phyloP scores from a whole-genome alignment of 1,140 invertebrate species.

The Drosophila orosa region DNA sequence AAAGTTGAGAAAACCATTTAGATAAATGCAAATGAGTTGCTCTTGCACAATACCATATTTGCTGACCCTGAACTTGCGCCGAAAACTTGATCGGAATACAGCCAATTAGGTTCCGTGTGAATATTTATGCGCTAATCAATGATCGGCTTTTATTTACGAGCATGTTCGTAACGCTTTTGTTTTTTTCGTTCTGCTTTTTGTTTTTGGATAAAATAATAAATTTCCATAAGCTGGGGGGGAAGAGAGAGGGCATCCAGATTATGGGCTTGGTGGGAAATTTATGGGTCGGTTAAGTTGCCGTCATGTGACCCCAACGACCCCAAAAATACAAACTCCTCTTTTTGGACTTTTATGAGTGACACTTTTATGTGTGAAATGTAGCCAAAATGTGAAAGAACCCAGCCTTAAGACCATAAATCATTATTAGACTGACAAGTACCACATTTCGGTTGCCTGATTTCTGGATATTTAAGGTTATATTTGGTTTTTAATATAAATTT shows the following conservation, averaged over 20 bases:
- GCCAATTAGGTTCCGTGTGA: conserved; percentile 55
- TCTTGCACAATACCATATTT: conserved; percentile 14
- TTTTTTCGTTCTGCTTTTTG: conserved; percentile 23
- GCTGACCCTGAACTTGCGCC: conserved; percentile 67
- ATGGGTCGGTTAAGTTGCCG: conserved; percentile 15
- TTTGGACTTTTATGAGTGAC: conserved; percentile 38
- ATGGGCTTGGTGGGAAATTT: conserved; percentile 36
- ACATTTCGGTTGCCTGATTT: conserved; percentile 23
- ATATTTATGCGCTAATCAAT: conserved; percentile 76
- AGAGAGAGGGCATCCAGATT: conserved; percentile 14
- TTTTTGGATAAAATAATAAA: conserved; percentile 30
- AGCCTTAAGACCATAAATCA: conserved; percentile 28
- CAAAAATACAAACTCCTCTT: conserved; percentile 1
- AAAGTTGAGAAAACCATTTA: conserved; percentile 28
- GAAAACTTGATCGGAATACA: conserved; percentile 13
- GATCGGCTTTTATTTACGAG: conserved; percentile 47
- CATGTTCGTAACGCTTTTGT: conserved; percentile 20
- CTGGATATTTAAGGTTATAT: neutral
- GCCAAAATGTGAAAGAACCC: conserved; percentile 13
- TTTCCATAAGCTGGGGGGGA: conserved; percentile 23
- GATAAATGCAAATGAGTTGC: conserved; percentile 48
- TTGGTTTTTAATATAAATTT: neutral
- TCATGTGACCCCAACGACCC: conserved; percentile 24
- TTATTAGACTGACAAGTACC: conserved; percentile 25
- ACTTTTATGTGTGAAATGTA: conserved; percentile 35